Percentiles rank a stretch among this genome's conserved stretches.
Evolutionary conservation across 2,888 invertebrate genomes (phyloP).

Genomic region (Sialis lutaria): DNA sequence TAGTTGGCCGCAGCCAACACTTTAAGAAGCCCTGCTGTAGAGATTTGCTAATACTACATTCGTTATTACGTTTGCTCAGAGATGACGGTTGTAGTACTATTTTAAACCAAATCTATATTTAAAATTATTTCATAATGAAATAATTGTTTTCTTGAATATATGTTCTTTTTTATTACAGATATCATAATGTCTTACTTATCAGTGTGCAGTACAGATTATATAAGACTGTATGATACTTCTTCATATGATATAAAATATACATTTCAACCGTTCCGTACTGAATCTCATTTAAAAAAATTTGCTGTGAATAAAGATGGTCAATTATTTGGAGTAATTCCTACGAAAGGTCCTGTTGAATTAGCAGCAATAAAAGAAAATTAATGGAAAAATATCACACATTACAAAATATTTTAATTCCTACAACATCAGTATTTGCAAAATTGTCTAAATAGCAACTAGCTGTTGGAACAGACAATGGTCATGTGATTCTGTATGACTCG

Average conservation of each 20-base stretch:
- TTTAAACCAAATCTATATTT: too few species aligned
- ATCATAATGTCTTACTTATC: conserved; percentile 32
- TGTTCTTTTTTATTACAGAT: background rate
- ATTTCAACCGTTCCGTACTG: conserved; percentile 15
- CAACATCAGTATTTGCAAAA: conserved; percentile 22
- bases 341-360: conserved; percentile 20
- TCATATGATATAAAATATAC: conserved; percentile 29
- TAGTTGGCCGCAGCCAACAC: too few species aligned
- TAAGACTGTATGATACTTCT: conserved; percentile 34
- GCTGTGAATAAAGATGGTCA: conserved; percentile 24
- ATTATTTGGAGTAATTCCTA: conserved; percentile 22
- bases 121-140: too few species aligned
- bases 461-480: background rate
- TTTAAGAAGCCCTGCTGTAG: too few species aligned
- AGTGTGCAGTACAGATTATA: conserved; percentile 31
- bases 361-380: conserved; percentile 20
- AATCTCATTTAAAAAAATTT: conserved; percentile 15
- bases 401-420: conserved; percentile 19
- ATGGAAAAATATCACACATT: conserved; percentile 20
- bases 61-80: too few species aligned
- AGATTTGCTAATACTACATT: too few species aligned
- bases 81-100: too few species aligned
- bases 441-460: conserved; percentile 19
- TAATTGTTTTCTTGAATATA: too few species aligned
- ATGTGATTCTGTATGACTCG: conserved; percentile 3